Evolutionary conservation across 2,797 vertebrate genomes (phyloP).

Genomic region (Distichodus sexfasciatus): DNA sequence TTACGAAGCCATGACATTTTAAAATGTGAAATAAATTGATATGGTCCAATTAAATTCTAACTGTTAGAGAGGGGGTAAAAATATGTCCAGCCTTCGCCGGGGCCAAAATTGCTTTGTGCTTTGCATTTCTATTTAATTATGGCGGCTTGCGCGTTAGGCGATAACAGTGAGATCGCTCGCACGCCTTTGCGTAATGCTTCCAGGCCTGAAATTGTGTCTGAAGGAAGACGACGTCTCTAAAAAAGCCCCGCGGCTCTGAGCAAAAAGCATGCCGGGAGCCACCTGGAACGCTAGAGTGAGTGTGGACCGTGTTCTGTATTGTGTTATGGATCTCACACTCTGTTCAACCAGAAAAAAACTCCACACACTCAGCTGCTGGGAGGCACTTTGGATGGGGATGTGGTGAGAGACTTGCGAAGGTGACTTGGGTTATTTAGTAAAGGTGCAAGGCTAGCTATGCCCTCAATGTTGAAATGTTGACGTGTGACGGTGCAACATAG

Average conservation of each 20-base stretch:
- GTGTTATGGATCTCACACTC: constrained; percentile 52
- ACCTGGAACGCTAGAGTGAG: constrained; percentile 52
- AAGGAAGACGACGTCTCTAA: constrained; percentile 51
- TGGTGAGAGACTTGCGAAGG: constrained; percentile 31
- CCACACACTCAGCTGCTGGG: constrained; percentile 31
- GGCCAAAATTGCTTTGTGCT: constrained; percentile 62
- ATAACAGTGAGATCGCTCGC: constrained; percentile 64
- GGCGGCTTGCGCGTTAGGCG: constrained; percentile 60
- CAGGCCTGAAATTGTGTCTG: constrained; percentile 57
- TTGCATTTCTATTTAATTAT: constrained; percentile 66
- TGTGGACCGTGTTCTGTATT: constrained; percentile 44
- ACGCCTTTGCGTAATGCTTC: constrained; percentile 51
- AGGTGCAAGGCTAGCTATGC: constrained; percentile 32
- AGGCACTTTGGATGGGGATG: constrained; percentile 39
- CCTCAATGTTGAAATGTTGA: constrained; percentile 32
- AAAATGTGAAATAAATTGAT: constrained; percentile 67
- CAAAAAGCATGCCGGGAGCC: constrained; percentile 53
- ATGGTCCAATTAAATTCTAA: constrained; percentile 64
- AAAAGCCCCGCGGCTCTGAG: constrained; percentile 49
- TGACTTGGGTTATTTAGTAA: constrained; percentile 38
- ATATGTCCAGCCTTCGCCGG: constrained; percentile 51
- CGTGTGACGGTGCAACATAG: background rate
- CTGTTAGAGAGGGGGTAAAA: constrained; percentile 48
- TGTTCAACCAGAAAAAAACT: constrained; percentile 20
- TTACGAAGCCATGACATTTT: constrained; percentile 64